Evolutionary conservation across 2,888 invertebrate species (phyloP).

Genomic region (Agonopterix alstromeriana): DNA sequence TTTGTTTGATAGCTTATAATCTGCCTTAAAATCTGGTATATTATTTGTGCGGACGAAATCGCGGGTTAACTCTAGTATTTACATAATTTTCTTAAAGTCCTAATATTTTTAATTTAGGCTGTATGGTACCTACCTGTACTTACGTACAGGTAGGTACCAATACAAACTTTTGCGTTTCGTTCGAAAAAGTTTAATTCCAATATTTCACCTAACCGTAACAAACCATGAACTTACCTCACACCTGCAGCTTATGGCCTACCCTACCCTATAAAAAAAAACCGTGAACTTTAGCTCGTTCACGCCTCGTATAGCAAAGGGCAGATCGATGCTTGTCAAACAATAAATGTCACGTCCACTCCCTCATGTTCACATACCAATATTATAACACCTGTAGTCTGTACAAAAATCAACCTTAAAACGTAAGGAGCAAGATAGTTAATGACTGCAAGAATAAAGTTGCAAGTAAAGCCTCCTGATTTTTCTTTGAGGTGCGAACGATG

Average conservation of each 20-base stretch:
- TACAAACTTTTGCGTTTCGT: too few relatives aligned
- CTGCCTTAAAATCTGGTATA: too few relatives aligned
- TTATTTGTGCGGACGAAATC: too few relatives aligned
- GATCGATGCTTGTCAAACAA: slow-evolving; percentile 77
- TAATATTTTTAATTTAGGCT: too few relatives aligned
- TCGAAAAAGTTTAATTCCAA: too few relatives aligned
- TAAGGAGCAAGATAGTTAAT: slow-evolving; percentile 15
- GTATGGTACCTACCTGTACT: too few relatives aligned
- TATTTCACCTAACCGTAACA: too few relatives aligned
- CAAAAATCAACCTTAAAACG: slow-evolving; percentile 15
- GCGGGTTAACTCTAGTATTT: too few relatives aligned
- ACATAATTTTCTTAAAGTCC: too few relatives aligned
- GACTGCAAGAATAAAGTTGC: slow-evolving; percentile 20
- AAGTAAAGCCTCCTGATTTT: slow-evolving; percentile 47
- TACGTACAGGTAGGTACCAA: too few relatives aligned
- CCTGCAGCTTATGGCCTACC: neutral
- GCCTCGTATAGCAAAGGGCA: slow-evolving; percentile 71
- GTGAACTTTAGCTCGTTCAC: slow-evolving; percentile 61
- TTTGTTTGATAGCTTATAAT: too few relatives aligned
- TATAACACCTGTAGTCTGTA: neutral
- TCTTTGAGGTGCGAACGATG: slow-evolving; percentile 69
- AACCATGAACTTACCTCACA: neutral
- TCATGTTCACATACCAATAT: slow-evolving; percentile 47
- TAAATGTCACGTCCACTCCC: slow-evolving; percentile 77
- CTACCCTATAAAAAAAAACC: slow-evolving; percentile 22